These are phyloP conservation scores for Drosophila limbata DNA, from an alignment of 2,888 invertebrate genomes.

Conservation along the genomic window DNA sequence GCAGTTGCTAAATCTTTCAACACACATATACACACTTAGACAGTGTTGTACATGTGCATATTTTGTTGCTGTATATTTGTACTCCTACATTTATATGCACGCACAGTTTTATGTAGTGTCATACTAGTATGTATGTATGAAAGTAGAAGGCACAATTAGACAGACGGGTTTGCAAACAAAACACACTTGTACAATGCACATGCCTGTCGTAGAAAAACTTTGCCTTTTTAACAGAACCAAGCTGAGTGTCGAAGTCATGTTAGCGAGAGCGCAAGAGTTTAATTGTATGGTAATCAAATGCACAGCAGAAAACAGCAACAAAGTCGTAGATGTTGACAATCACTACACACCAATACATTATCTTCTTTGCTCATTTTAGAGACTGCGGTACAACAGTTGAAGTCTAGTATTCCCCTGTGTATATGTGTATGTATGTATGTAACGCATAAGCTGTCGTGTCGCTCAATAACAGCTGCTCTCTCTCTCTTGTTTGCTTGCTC, in stretches of 20 bases:
- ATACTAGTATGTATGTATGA: not conserved
- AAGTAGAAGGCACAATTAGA: not conserved
- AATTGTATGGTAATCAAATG: constrained; percentile 38
- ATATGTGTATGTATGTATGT: not conserved
- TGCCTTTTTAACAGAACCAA: constrained; percentile 16
- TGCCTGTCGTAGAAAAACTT: constrained; percentile 3
- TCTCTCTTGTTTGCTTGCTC: constrained; percentile 32
- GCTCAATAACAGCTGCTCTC: constrained; percentile 32
- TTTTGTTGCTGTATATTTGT: not conserved
- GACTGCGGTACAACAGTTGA: constrained; percentile 3
- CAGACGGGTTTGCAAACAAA: constrained; percentile 1
- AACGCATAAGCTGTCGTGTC: constrained; percentile 13
- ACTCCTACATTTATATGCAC: not conserved
- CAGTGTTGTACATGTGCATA: not conserved
- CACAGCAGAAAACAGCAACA: constrained; percentile 23
- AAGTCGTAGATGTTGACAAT: constrained; percentile 37
- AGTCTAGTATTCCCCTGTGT: not conserved
- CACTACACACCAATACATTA: constrained; percentile 18
- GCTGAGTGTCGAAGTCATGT: constrained; percentile 5
- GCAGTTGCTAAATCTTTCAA: not conserved
- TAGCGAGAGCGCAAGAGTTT: constrained; percentile 37
- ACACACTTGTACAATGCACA: not conserved
- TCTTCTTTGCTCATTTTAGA: constrained; percentile 21
- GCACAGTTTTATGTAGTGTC: not conserved
- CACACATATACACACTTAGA: not conserved